A percentile compares a stretch with the other conserved stretches of the same genome.
phyloP scores from a whole-genome alignment of 2,113 vertebrate species.

The Mus pahari region DNA sequence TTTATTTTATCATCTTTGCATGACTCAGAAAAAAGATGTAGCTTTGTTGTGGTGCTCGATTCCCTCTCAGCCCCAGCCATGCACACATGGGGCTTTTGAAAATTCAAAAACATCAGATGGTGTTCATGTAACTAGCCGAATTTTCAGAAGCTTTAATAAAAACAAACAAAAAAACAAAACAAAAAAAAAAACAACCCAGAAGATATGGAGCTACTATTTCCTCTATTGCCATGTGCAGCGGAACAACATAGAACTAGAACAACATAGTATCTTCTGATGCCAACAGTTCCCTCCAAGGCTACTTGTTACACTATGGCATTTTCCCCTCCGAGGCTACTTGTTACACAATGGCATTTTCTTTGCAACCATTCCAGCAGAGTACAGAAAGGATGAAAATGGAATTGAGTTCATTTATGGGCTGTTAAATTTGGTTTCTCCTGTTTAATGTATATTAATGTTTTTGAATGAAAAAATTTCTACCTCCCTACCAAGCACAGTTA shows the following conservation, averaged over 20 bases:
- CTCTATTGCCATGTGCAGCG: background rate
- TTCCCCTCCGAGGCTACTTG: background rate
- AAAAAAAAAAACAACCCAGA: slow-evolving; percentile 10
- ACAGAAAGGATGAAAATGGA: background rate
- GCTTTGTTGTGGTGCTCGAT: background rate
- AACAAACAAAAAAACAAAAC: slow-evolving; percentile 14
- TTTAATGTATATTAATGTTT: background rate
- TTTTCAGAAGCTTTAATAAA: background rate
- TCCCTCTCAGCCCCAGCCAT: background rate
- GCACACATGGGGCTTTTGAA: background rate
- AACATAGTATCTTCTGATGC: background rate
- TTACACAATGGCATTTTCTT: background rate
- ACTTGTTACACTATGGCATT: background rate
- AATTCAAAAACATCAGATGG: slow-evolving; percentile 10
- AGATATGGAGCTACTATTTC: background rate
- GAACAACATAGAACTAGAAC: background rate
- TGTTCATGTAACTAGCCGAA: slow-evolving; percentile 6
- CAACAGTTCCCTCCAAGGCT: background rate
- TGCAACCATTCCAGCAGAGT: background rate
- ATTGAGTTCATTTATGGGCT: background rate
- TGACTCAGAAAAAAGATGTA: slow-evolving; percentile 28
- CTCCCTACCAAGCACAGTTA: background rate
- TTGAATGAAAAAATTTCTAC: background rate
- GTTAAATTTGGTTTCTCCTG: background rate
- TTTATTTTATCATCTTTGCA: slow-evolving; percentile 26